These are phyloP conservation scores for Branchinecta sandiegonensis DNA, from an alignment of 2,888 invertebrate species.

Conservation along the genomic window DNA sequence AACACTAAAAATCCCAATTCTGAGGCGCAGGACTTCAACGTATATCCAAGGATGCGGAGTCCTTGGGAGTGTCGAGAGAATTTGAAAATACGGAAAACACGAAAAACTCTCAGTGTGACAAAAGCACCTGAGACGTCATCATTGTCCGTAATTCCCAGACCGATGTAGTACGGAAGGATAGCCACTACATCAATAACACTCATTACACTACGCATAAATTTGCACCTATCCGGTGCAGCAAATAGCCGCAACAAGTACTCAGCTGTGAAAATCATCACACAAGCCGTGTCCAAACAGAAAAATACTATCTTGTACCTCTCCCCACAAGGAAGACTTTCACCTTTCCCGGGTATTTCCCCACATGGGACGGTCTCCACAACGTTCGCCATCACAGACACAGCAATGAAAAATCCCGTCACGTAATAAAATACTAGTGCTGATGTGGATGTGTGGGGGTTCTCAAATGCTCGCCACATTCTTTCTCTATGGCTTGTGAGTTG, in stretches of 20 bases:
- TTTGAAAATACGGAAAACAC: conserved; percentile 99
- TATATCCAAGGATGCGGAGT: conserved; percentile 94
- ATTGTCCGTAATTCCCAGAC: conserved; percentile 91
- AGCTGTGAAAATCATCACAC: conserved; percentile 99
- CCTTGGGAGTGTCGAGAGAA: conserved; percentile 99
- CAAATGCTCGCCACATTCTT: conserved; percentile 99
- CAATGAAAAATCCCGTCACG: conserved; percentile 99
- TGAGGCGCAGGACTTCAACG: conserved; percentile 95
- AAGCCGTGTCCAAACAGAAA: conserved; percentile 98
- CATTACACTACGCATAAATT: conserved; percentile 97
- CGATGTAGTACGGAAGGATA: conserved; percentile 97
- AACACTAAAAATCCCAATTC: conserved; percentile 98
- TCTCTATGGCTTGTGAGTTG: conserved; percentile 76
- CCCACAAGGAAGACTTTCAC: conserved; percentile 82
- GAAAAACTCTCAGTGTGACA: conserved; percentile 94
- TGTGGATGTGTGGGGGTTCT: conserved; percentile 97
- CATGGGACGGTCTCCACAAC: conserved; percentile 95
- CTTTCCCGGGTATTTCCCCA: conserved; percentile 67
- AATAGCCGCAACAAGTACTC: conserved; percentile 89
- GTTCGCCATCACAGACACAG: conserved; percentile 97
- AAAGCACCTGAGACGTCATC: conserved; percentile 98
- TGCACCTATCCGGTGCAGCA: conserved; percentile 95
- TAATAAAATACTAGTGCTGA: conserved; percentile 99
- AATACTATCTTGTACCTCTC: conserved; percentile 95
- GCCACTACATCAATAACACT: conserved; percentile 99